Evolutionary conservation across 2,888 invertebrate species (phyloP).

Genomic region (Nymphalis c-album): DNA sequence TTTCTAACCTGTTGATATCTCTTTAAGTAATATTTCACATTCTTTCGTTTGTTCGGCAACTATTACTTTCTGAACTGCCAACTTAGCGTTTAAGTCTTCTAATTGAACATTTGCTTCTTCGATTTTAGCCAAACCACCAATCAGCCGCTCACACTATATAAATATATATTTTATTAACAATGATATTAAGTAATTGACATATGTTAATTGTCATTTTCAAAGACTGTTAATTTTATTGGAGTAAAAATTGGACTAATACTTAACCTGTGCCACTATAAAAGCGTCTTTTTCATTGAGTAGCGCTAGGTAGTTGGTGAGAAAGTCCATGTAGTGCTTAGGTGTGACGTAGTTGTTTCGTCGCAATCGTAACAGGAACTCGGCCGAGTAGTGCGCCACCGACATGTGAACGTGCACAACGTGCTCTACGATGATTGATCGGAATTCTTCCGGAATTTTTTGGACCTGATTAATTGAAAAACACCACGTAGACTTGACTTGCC

Average conservation of each 20-base stretch:
- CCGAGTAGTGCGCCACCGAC: constrained; percentile 86
- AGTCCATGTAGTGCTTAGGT: constrained; percentile 95
- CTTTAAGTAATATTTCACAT: constrained; percentile 88
- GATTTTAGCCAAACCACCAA: constrained; percentile 89
- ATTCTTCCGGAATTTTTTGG: constrained; percentile 84
- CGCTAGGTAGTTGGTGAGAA: constrained; percentile 88
- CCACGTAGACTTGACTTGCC: no score
- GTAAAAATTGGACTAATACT: not conserved
- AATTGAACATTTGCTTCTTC: constrained; percentile 92
- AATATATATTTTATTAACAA: not conserved
- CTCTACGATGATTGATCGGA: constrained; percentile 86
- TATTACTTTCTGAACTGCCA: constrained; percentile 91
- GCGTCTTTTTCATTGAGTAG: constrained; percentile 87
- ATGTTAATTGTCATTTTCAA: not conserved
- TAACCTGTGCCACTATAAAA: constrained; percentile 79
- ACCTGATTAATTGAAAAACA: constrained; percentile 67
- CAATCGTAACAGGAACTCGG: constrained; percentile 86
- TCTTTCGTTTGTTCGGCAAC: constrained; percentile 90
- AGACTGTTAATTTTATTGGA: not conserved
- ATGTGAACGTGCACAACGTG: constrained; percentile 94
- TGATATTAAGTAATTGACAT: no score
- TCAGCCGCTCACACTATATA: constrained; percentile 85
- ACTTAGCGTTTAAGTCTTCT: constrained; percentile 88
- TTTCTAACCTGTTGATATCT: constrained; percentile 84
- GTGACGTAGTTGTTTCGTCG: constrained; percentile 93